phyloP scores from a whole-genome alignment of 2,888 invertebrate species.

The Macroteleia sp. region DNA sequence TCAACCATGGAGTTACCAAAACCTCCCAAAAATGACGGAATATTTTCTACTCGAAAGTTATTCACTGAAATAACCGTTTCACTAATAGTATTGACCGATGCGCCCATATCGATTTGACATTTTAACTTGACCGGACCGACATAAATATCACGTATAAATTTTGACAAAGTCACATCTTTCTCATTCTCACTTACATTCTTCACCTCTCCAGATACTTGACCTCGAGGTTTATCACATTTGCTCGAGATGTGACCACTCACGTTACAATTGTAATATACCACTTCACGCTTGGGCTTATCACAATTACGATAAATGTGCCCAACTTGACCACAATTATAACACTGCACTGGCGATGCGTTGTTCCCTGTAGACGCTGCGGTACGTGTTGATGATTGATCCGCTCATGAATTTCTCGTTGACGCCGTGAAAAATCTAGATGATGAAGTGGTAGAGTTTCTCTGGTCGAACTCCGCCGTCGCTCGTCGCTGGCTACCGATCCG shows the following conservation, averaged over 20 bases:
- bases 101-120: slow-evolving; percentile 22
- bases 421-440: background rate
- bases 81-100: slow-evolving; percentile 20
- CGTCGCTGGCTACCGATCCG: background rate
- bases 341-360: background rate
- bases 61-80: slow-evolving; percentile 1
- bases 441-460: background rate
- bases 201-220: background rate
- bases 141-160: background rate
- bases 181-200: background rate
- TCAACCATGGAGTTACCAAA: slow-evolving; percentile 9
- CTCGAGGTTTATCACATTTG: background rate
- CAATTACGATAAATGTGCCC: background rate
- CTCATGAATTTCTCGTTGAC: background rate
- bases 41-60: background rate
- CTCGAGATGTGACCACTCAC: background rate
- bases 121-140: too few relatives aligned
- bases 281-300: background rate
- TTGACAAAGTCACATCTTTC: background rate
- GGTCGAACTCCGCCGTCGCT: background rate
- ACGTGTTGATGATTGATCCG: background rate
- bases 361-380: background rate
- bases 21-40: background rate
- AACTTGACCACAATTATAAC: background rate
- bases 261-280: background rate